phyloP scores from a whole-genome alignment of 2,888 invertebrate species.

The Epinotia brunnichana region DNA sequence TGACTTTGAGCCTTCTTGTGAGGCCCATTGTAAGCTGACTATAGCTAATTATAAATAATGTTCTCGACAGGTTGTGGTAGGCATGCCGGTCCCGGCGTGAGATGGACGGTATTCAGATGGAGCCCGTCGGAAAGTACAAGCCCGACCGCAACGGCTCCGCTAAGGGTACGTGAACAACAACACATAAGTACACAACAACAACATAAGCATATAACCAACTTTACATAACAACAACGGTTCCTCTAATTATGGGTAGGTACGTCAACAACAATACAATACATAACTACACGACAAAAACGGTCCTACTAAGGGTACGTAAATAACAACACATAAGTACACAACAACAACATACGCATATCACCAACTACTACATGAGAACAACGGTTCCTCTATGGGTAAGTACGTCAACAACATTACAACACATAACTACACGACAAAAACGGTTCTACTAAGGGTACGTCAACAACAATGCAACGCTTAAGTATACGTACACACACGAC shows the following conservation, averaged over 20 bases:
- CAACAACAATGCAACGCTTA: too few relatives aligned
- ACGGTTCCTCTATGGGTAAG: too few relatives aligned
- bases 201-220: too few relatives aligned
- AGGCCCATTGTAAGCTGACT: too few relatives aligned
- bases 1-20: too few relatives aligned
- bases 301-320: slow-evolving; percentile 47
- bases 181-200: background rate
- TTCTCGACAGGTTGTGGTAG: slow-evolving; percentile 59
- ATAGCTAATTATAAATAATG: too few relatives aligned
- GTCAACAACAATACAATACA: background rate
- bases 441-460: too few relatives aligned
- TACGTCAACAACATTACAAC: too few relatives aligned
- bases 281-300: too few relatives aligned
- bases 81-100: slow-evolving; percentile 69
- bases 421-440: slow-evolving; percentile 71
- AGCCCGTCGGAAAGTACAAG: slow-evolving; percentile 86
- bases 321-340: too few relatives aligned
- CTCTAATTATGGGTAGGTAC: slow-evolving; percentile 64
- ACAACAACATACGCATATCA: too few relatives aligned
- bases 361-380: slow-evolving; percentile 74
- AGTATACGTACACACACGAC: too few relatives aligned
- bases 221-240: slow-evolving; percentile 86
- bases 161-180: slow-evolving; percentile 71
- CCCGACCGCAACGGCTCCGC: slow-evolving; percentile 86
- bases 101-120: slow-evolving; percentile 86